Evolutionary conservation across 1,140 invertebrate species (phyloP), one percentile per base, ranked within the genome.

Genomic region (Ditylenchus dipsaci): DNA sequence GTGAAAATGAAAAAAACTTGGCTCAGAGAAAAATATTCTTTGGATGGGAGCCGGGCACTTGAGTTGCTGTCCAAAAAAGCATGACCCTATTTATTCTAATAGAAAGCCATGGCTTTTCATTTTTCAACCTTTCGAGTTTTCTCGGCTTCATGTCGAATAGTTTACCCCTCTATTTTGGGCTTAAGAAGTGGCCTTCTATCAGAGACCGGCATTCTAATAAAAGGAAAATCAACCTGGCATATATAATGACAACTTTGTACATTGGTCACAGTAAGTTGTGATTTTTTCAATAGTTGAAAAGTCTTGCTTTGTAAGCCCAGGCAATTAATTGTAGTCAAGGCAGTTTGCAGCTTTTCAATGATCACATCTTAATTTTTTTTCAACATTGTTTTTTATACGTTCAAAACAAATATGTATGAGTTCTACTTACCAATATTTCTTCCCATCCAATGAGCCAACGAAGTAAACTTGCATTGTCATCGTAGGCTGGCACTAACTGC

Each of bases 401-500:
- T 30, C 21, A 23, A 57, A 57, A 23, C 3, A 57, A 5, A 29
- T 57, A 47, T 57, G 53, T 38, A 67, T 17, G 56, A 66, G 1
- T 17, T n/a, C 27, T 33, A 58, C 68, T 47, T 21, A 78, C 76
- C 76, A 27, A 78, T 57, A 19, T 78, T 68, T 19, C 70, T 21
- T 78, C 71, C 70, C 75, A 78, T 69, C 77, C 77, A 49, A 78
- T 68, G 1, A 78, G 38, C 77, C 77, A 78, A 38, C 77, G 67
- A 27, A 73, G 57, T 17, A 78, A 57, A 5, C 63, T 68, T 56
- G 70, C 63, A 47, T 74, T 70, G 58, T 73, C 71, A 49, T 71
- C 61, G 64, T 78, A 78, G 9, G 33, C 67, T 17, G 78, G 78
- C n/a, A 77, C 70, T 9, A 78, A 27, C 33, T 73, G 63, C 27